Conservation (phyloP, 35 echinoderm and acorn worm genomes). For the Anneissia japonica region DNA sequence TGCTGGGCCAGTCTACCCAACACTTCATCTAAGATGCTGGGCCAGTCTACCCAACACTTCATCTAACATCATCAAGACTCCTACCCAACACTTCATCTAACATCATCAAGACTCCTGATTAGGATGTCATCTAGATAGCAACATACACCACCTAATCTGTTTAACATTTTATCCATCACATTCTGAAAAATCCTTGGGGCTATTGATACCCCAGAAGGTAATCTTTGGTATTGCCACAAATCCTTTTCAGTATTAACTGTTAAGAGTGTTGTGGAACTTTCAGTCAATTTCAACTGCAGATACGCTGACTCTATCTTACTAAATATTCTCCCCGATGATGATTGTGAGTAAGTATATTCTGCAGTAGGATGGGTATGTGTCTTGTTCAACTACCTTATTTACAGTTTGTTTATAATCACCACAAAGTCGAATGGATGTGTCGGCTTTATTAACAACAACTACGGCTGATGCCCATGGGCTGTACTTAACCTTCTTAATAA, state of each 20-base stretch:
- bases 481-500: no score
- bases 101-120: slow-evolving; percentile 32
- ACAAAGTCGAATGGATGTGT: no score
- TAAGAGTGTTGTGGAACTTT: slow-evolving; percentile 22
- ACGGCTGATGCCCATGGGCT: no score
- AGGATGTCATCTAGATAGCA: slow-evolving; percentile 60
- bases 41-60: neutral
- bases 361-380: no score
- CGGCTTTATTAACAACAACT: no score
- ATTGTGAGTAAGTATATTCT: neutral
- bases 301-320: slow-evolving; percentile 45
- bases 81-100: slow-evolving; percentile 25
- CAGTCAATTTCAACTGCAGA: slow-evolving; percentile 34
- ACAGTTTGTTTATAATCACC: no score
- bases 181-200: slow-evolving; percentile 40
- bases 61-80: slow-evolving; percentile 2
- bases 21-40: slow-evolving; percentile 9
- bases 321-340: neutral
- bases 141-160: slow-evolving; percentile 32
- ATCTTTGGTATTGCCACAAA: slow-evolving; percentile 38
- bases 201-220: slow-evolving; percentile 56
- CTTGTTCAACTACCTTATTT: no score
- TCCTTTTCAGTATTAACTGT: slow-evolving; percentile 57
- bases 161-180: slow-evolving; percentile 31
- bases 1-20: slow-evolving; percentile 27